A percentile compares a stretch with the other conserved stretches of the same genome.
phyloP scores from a whole-genome alignment of 2,113 vertebrate species.

The Chamaetylas fuelleborni region DNA sequence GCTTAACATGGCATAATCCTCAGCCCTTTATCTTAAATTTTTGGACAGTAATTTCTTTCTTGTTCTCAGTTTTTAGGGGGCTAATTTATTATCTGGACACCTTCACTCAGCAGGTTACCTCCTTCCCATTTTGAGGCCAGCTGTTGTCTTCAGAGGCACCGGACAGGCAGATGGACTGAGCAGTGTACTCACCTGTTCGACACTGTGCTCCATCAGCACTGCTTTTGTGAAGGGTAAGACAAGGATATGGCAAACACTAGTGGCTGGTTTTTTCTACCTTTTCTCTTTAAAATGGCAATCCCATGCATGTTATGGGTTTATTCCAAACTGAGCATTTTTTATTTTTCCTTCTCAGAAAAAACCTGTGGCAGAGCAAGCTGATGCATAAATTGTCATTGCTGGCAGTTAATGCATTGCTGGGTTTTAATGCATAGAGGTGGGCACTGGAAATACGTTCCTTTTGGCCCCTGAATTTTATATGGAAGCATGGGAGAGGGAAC shows the following conservation, averaged over 20 bases:
- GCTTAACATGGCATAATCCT: background rate
- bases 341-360: background rate
- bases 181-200: rapidly evolving
- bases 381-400: background rate
- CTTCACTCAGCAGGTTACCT: background rate
- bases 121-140: background rate
- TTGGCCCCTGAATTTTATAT: background rate
- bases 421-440: background rate
- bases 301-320: background rate
- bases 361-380: background rate
- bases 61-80: background rate
- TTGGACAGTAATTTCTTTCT: background rate
- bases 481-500: background rate
- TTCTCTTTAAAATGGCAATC: background rate
- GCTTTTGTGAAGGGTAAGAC: background rate
- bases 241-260: background rate
- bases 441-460: background rate
- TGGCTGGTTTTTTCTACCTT: background rate
- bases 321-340: background rate
- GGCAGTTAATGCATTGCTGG: background rate
- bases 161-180: background rate
- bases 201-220: background rate
- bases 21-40: background rate
- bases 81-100: constrained; percentile 19
- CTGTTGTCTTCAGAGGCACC: background rate